Conservation (phyloP, 2,113 vertebrate species). For the Gyps fulvus region DNA sequence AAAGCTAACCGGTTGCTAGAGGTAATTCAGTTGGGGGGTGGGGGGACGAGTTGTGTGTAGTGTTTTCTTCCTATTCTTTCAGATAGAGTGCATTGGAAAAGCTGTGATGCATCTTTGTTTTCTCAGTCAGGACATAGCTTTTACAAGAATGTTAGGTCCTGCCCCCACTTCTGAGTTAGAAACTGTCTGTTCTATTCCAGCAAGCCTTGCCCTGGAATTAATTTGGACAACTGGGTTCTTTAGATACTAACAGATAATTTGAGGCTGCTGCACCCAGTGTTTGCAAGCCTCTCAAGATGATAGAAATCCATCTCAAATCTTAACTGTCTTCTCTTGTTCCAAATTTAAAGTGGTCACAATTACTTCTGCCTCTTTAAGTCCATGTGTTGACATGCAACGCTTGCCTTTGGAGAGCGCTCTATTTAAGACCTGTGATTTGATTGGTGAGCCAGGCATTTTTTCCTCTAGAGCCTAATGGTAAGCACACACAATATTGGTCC, state of each 20-base stretch:
- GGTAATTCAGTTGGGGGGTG: accelerated
- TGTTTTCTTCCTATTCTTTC: background rate
- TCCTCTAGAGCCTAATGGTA: background rate
- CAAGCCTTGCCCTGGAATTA: background rate
- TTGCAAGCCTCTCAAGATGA: background rate
- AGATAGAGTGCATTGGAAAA: accelerated
- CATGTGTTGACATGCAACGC: background rate
- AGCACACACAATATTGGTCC: background rate
- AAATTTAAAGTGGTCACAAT: background rate
- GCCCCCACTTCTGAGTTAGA: background rate
- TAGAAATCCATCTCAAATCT: background rate
- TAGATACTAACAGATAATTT: background rate
- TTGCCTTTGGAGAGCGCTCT: background rate
- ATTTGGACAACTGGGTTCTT: background rate
- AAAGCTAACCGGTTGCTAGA: background rate
- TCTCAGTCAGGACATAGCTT: background rate
- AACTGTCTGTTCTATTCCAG: background rate
- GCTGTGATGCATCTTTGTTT: background rate
- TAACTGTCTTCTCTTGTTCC: background rate
- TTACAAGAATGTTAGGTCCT: background rate
- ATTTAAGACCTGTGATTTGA: background rate
- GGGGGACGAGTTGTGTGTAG: background rate
- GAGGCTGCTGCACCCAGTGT: background rate
- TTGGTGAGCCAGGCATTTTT: background rate
- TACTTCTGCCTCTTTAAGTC: background rate